Base-by-base conservation (phyloP, 1,140 invertebrate genomes). In the Drosophila ficusphila region DNA sequence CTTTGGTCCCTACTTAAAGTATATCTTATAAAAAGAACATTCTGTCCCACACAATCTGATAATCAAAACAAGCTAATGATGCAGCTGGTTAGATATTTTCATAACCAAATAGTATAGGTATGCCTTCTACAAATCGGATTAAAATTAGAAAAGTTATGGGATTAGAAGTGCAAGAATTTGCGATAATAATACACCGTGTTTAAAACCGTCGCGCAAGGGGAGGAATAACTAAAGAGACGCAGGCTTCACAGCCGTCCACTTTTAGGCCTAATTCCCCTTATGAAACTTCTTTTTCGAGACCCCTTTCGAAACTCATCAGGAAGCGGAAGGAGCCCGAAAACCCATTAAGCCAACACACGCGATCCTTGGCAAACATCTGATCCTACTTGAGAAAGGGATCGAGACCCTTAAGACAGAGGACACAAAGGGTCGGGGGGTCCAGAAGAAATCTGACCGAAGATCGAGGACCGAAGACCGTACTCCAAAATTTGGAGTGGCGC, bases 341-440 rank as follows among this genome's bases (percentile, higher is more conserved):
- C 61, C 39, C 61, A 47, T 67, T 52, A 68, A 75, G 65, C 39
- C 62, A 58, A 77, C 71, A 76, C 71, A 68, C 79, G 79, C 51
- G 75, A 78, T 56, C 74, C 74, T 78, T 53, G 25, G 19, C 31
- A 75, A 76, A 75, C 81, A 86, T 85, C 76, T 86, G 76, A 58
- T 61, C 46, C 48, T 7, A 56, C 51, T 61, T 38, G 31, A 57
- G 65, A 34, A 69, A 7, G n/a, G 29, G 3, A 14, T 41, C 23
- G 18, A 16, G 44, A 71, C 39, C 39, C 12, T 46, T 36, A n/a
- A n/a, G 39, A 19, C 33, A 29, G 23, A 16, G 21, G 11, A 36
- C 19, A 27, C 8, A 19, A 29, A 25, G 1, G 41, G 49, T 9
- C n/a, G 25, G 52, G 16, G 25, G 52, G 27, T 33, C 52, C 36